Percentiles rank a stretch among this genome's conserved stretches.
phyloP scores from a whole-genome alignment of 2,113 vertebrate species.

The Labeo rohita region DNA sequence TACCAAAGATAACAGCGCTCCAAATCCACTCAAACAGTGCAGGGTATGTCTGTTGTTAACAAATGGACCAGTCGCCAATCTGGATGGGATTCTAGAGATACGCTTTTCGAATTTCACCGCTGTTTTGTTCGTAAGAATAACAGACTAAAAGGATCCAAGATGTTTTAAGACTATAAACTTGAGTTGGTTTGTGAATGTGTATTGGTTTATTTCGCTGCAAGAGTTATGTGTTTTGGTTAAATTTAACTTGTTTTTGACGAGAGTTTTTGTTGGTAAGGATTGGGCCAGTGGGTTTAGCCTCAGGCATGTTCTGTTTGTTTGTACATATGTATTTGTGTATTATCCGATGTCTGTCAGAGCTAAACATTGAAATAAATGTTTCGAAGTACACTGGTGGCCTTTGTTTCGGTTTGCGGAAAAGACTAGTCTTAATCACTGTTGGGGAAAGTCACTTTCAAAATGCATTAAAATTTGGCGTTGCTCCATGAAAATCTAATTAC shows the following conservation, averaged over 20 bases:
- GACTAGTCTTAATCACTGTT: too few species aligned
- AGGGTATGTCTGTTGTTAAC: not conserved
- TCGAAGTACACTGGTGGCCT: not conserved
- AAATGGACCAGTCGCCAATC: conserved; percentile 1
- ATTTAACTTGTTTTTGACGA: not conserved
- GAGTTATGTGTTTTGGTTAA: not conserved
- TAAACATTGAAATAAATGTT: conserved; percentile 26
- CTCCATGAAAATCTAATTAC: too few species aligned
- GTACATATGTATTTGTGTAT: conserved; percentile 41
- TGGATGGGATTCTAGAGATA: not conserved
- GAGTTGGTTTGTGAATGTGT: not conserved
- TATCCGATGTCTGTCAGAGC: not conserved
- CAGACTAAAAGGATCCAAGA: not conserved
- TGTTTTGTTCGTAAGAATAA: not conserved
- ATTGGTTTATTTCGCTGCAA: too few species aligned
- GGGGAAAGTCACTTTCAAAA: too few species aligned
- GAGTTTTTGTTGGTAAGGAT: not conserved
- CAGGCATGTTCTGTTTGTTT: conserved; percentile 5
- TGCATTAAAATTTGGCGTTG: too few species aligned
- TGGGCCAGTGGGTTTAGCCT: conserved; percentile 1
- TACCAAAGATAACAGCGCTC: not conserved
- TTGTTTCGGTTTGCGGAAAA: not conserved
- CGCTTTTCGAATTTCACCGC: not conserved
- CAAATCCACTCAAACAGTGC: not conserved
- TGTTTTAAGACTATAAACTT: not conserved